phyloP scores from a whole-genome alignment of 2,113 vertebrate genomes.

The Genyomyrus donnyi region DNA sequence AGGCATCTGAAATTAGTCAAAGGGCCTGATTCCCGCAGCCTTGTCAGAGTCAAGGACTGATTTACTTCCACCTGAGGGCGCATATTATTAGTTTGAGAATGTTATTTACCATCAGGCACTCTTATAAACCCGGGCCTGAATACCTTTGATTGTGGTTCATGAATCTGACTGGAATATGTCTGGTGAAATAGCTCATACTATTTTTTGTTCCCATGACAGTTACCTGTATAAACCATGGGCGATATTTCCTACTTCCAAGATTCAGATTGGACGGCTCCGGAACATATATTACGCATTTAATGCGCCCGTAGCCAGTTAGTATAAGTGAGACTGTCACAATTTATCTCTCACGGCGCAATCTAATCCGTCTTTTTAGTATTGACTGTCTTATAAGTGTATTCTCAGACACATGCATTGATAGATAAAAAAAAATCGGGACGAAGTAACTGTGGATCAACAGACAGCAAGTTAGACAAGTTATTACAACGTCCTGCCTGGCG shows the following conservation, averaged over 20 bases:
- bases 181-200: background rate
- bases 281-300: background rate
- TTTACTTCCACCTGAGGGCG: background rate
- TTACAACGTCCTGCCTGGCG: background rate
- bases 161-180: background rate
- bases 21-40: background rate
- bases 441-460: background rate
- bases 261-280: background rate
- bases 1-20: background rate
- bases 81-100: background rate
- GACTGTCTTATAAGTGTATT: background rate
- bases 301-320: background rate
- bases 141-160: background rate
- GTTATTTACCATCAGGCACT: background rate
- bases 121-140: background rate
- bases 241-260: background rate
- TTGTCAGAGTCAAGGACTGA: background rate
- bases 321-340: background rate
- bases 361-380: background rate
- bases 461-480: background rate
- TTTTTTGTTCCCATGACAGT: background rate
- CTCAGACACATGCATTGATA: background rate
- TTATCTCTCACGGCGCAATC: background rate
- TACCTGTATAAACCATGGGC: background rate
- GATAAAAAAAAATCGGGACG: background rate